Evolutionary conservation across 2,113 vertebrate genomes (phyloP), one percentile per base, ranked within the genome.

Genomic region (Dipodomys stephensi): DNA sequence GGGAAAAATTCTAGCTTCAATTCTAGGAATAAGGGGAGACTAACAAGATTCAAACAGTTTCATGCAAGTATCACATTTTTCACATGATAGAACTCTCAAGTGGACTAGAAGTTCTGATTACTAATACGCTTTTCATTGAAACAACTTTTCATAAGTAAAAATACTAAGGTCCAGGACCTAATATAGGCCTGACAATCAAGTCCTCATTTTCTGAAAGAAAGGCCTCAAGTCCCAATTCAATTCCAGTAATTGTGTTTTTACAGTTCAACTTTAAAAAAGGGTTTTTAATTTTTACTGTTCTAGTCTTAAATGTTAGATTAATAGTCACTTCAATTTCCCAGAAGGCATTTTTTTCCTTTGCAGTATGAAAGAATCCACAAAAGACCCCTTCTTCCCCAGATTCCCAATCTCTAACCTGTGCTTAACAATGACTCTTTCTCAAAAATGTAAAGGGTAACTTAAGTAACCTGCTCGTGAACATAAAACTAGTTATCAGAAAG

Each of bases 381-480:
- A 39, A 97, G 96, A 96, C 79, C 87, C 96, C 96, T 97, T 95
- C 85, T 62, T 46, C 60, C 57, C 95, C 95, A 94, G 96, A 96
- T 94, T 96, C 93, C 96, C 92, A 95, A 97, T 91, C 90, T 94
- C 96, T 94, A 95, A 94, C 85, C 92, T 86, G 94, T 94, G 76
- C 76, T 97, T 96, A 97, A 5, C 9, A 8, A 95, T 97, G 81
- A 49, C 25, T 68, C 46, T 62, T 92, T 86, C 11, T 73, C 77
- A 81, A 73, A 67, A 71, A 65, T 49, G 44, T 65, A 87, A 74
- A 87, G 87, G 53, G 67, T 62, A 87, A 92, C 15, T 69, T 87
- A 96, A 7, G 44, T 95, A 97, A 95, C 92, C 93, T 95, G 97
- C 71, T 97, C 97, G 98, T 93, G 87, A 95, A 97, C 95, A 98